phyloP scores from a whole-genome alignment of 2,888 invertebrate genomes.

The Pollenia griseotomentosa region DNA sequence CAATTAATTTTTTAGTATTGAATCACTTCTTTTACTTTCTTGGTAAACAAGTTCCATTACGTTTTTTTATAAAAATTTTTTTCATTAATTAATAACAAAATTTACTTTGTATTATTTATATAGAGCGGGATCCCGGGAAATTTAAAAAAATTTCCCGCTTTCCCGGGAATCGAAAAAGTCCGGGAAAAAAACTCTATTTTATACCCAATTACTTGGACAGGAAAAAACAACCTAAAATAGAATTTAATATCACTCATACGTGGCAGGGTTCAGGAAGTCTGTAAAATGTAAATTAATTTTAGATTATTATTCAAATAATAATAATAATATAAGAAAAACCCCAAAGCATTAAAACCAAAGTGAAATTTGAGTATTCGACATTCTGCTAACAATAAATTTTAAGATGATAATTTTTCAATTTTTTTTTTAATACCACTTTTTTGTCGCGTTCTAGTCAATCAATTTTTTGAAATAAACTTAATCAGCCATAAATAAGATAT shows the following conservation, averaged over 20 bases:
- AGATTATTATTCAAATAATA: not conserved
- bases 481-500: conserved; percentile 39
- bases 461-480: conserved; percentile 19
- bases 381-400: conserved; percentile 4
- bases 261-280: not conserved
- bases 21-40: too few relatives aligned
- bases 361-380: conserved; percentile 39
- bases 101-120: too few relatives aligned
- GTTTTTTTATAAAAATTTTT: too few relatives aligned
- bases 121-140: too few relatives aligned
- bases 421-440: not conserved
- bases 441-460: not conserved
- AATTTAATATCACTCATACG: conserved; percentile 16
- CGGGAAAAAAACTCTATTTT: too few relatives aligned
- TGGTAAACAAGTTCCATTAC: too few relatives aligned
- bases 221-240: not conserved
- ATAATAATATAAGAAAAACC: conserved; percentile 10
- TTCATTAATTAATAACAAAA: too few relatives aligned
- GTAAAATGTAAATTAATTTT: not conserved
- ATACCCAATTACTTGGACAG: not conserved
- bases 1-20: too few relatives aligned
- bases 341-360: conserved; percentile 41
- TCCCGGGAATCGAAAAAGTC: too few relatives aligned
- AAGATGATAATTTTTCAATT: conserved; percentile 22
- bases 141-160: too few relatives aligned